phyloP scores from a whole-genome alignment of 2,113 vertebrate species.

The Circaetus cinerascens region DNA sequence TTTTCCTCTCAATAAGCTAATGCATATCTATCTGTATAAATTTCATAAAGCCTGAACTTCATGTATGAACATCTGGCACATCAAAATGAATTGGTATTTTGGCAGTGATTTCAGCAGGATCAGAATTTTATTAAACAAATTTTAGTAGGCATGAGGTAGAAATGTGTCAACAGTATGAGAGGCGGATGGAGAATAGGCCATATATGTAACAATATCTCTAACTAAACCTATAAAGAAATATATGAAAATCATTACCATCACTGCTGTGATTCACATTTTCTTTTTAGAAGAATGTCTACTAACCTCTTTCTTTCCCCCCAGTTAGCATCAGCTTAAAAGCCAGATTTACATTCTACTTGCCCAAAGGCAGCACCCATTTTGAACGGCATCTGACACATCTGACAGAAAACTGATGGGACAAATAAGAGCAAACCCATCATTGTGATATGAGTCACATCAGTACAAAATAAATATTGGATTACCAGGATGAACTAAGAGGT shows the following conservation, averaged over 20 bases:
- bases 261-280: not conserved
- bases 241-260: not conserved
- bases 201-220: not conserved
- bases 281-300: not conserved
- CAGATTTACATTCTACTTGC: not conserved
- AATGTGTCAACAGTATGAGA: not conserved
- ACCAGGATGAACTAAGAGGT: not conserved
- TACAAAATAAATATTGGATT: not conserved
- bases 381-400: not conserved
- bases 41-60: not conserved
- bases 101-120: not conserved
- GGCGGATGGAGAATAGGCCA: not conserved
- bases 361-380: rapidly evolving
- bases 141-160: not conserved
- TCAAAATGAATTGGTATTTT: not conserved
- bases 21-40: not conserved
- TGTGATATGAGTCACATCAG: not conserved
- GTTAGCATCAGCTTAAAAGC: not conserved
- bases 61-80: not conserved
- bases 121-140: not conserved
- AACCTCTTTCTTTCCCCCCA: not conserved
- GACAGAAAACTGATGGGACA: not conserved
- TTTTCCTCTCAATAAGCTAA: not conserved
- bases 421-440: not conserved
- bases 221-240: not conserved